Percentiles rank a stretch among this genome's conserved stretches.
Conservation (phyloP, 30 jellyfish, hydroid and myxozoan species). For the Catostylus mosaicus region DNA sequence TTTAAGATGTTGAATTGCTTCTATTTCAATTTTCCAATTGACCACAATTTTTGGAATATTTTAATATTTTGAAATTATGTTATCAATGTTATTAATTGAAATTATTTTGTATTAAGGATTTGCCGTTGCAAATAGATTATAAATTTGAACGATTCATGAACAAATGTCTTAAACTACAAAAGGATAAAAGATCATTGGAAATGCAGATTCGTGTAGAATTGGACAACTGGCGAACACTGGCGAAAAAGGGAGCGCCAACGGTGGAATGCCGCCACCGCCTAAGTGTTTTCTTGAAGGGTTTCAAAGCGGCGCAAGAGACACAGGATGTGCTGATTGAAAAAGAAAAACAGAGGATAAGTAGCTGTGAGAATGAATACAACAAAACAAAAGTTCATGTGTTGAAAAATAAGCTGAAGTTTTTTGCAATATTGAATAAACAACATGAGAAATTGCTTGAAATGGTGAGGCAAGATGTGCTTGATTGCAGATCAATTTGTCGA, state of each 20-base stretch:
- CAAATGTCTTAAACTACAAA: slow-evolving; percentile 34
- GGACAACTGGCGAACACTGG: slow-evolving; percentile 72
- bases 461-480: slow-evolving; percentile 71
- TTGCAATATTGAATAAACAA: slow-evolving; percentile 52
- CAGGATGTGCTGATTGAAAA: slow-evolving; percentile 66
- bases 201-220: slow-evolving; percentile 57
- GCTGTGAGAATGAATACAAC: slow-evolving; percentile 9
- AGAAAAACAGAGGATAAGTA: slow-evolving; percentile 39
- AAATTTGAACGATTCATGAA: slow-evolving; percentile 61
- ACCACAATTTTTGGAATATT: no score
- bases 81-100: no score
- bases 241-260: slow-evolving; percentile 54
- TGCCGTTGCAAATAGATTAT: slow-evolving; percentile 29
- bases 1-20: no score
- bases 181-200: slow-evolving; percentile 61
- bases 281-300: slow-evolving; percentile 33
- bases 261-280: slow-evolving; percentile 65
- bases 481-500: slow-evolving; percentile 56
- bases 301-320: slow-evolving; percentile 61
- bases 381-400: slow-evolving; percentile 5
- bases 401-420: slow-evolving; percentile 43
- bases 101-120: background rate
- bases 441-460: slow-evolving; percentile 64
- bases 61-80: no score
- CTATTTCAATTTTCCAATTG: no score